These are phyloP conservation scores for Hypomesus transpacificus DNA, from an alignment of 2,113 vertebrate species.

Conservation along the genomic window DNA sequence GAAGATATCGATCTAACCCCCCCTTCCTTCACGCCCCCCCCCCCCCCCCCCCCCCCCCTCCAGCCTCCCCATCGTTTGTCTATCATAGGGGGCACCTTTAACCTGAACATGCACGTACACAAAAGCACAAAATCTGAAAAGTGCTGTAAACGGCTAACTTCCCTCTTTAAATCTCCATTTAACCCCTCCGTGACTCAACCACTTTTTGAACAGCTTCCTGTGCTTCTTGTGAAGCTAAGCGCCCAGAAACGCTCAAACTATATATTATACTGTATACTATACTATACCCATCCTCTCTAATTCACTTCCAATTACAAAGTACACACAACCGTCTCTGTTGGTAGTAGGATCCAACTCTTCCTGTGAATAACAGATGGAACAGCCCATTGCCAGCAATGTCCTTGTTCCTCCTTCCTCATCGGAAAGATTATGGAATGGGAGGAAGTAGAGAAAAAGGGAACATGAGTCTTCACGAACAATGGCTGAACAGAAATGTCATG, in stretches of 20 bases:
- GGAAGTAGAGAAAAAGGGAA: not conserved
- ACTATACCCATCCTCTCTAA: constrained; percentile 11
- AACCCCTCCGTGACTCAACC: constrained; percentile 13
- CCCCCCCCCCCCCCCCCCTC: constrained; percentile 1
- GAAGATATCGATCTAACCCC: constrained; percentile 33
- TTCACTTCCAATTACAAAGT: constrained; percentile 14
- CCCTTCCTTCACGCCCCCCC: not conserved
- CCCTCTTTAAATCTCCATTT: constrained; percentile 12
- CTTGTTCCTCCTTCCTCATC: not conserved
- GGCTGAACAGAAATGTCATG: constrained; percentile 1
- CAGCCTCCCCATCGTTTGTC: constrained; percentile 17
- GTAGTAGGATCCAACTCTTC: not conserved
- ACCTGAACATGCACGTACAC: constrained; percentile 2
- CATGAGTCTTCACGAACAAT: not conserved
- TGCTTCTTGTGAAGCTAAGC: not conserved
- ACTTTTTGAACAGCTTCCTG: not conserved
- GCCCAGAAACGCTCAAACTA: constrained; percentile 14
- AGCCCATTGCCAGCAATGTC: constrained; percentile 7
- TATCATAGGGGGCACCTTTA: constrained; percentile 30
- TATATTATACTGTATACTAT: not conserved
- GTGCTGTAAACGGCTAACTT: not conserved
- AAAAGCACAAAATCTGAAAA: not conserved
- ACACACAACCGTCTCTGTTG: not conserved
- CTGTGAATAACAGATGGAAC: not conserved
- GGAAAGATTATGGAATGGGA: not conserved